These are phyloP conservation scores for Xerus inauris DNA, from an alignment of 2,113 vertebrate genomes.

Conservation along the genomic window DNA sequence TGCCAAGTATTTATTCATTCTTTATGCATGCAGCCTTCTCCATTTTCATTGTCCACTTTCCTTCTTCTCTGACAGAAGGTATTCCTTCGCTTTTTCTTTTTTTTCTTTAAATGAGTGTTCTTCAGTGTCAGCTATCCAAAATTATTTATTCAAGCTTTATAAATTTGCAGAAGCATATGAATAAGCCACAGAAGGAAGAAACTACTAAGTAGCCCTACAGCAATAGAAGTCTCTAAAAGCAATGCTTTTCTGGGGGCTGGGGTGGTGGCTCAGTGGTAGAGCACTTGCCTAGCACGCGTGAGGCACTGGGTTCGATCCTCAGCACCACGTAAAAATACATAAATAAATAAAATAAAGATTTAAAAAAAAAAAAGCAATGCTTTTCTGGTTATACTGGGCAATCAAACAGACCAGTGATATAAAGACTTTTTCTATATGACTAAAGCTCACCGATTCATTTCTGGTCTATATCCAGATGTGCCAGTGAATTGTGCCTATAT, in stretches of 20 bases:
- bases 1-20: not conserved
- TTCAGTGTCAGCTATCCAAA: not conserved
- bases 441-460: not conserved
- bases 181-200: not conserved
- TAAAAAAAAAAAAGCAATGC: not conserved
- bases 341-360: too few species aligned
- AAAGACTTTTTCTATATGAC: conserved; percentile 51
- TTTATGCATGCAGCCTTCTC: not conserved
- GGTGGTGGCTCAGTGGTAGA: too few species aligned
- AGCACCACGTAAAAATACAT: too few species aligned
- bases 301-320: too few species aligned
- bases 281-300: too few species aligned
- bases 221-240: not conserved
- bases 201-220: not conserved
- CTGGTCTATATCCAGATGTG: not conserved
- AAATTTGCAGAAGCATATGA: not conserved
- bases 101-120: not conserved
- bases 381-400: conserved; percentile 28
- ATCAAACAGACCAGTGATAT: not conserved
- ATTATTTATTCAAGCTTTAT: not conserved
- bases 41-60: conserved; percentile 13
- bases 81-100: conserved; percentile 13
- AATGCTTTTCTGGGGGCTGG: not conserved
- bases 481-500: not conserved
- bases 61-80: not conserved